Percentiles rank a stretch among this genome's conserved stretches.
phyloP scores from a whole-genome alignment of 1,140 invertebrate genomes.

The Camponotus floridanus region DNA sequence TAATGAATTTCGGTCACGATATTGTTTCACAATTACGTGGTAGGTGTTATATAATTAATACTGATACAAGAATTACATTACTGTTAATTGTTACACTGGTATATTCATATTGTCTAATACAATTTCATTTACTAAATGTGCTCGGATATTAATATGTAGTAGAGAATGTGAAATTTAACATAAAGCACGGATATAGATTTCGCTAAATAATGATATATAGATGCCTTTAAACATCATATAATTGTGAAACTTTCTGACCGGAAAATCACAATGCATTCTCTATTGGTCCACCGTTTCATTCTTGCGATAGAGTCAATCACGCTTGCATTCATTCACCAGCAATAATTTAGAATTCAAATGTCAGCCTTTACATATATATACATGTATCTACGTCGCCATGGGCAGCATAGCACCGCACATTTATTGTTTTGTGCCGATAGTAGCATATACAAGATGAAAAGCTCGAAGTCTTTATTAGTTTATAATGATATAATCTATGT shows the following conservation, averaged over 20 bases:
- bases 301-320: conserved; percentile 39
- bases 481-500: neutral
- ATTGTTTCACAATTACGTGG: conserved; percentile 24
- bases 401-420: conserved; percentile 28
- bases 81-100: conserved; percentile 1
- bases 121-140: neutral
- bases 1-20: conserved; percentile 48
- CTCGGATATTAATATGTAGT: neutral
- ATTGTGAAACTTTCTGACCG: conserved; percentile 25
- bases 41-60: conserved; percentile 19
- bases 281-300: neutral
- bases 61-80: neutral
- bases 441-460: conserved; percentile 2
- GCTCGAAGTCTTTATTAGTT: conserved; percentile 26
- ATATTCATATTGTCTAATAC: neutral
- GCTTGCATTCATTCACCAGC: conserved; percentile 18
- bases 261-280: conserved; percentile 14
- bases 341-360: conserved; percentile 33
- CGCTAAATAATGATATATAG: neutral
- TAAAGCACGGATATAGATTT: neutral
- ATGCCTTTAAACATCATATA: conserved; percentile 1
- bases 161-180: neutral
- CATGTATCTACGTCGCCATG: neutral
- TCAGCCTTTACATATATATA: neutral
- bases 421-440: conserved; percentile 18